Evolutionary conservation across 2,797 vertebrate species (phyloP), one percentile per base, ranked within the genome.

Genomic region (Myotis myotis): DNA sequence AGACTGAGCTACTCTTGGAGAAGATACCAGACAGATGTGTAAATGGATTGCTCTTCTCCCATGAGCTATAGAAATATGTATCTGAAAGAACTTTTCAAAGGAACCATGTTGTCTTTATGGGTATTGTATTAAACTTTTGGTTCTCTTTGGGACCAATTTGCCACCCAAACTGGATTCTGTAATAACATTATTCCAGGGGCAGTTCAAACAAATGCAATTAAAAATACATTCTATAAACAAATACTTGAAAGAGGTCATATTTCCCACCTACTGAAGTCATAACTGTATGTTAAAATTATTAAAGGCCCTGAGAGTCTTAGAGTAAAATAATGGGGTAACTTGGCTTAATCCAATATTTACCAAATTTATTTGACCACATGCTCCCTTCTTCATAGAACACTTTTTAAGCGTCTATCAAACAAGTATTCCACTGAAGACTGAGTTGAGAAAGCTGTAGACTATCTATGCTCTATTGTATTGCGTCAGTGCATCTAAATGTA

Each of bases 81-180:
- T 85, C 83, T 83, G 66, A 90, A 81, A 47, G 38, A 66, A 71
- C 17, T 51, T 94, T 90, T 82, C 60, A 25, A 75, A 91, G 74
- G n/a, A 93, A 20, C 33, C 6, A 23, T 53, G 51, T 75, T 88
- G 7, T 83, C 53, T 12, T 66, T 80, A 44, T 64, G 28, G 28
- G 60, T 62, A 62, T 62, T 30, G 64, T 91, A 94, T 78, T 93
- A 41, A 57, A 57, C 22, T 51, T 71, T 25, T 70, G 20, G 13
- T 16, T 8, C 36, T 74, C 55, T 72, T 22, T 38, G 38, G 3
- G 71, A 74, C n/a, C 20, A 33, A 70, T 93, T 92, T 88, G 51
- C 70, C 28, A 66, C 38, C 33, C 33, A 6, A 41, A 76, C 25
- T 49, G n/a, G 8, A 5, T 60, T 47, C 38, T 83, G 10, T 41